Evolutionary conservation across 2,888 invertebrate genomes (phyloP).

Genomic region (Pyrocoelia pectoralis): DNA sequence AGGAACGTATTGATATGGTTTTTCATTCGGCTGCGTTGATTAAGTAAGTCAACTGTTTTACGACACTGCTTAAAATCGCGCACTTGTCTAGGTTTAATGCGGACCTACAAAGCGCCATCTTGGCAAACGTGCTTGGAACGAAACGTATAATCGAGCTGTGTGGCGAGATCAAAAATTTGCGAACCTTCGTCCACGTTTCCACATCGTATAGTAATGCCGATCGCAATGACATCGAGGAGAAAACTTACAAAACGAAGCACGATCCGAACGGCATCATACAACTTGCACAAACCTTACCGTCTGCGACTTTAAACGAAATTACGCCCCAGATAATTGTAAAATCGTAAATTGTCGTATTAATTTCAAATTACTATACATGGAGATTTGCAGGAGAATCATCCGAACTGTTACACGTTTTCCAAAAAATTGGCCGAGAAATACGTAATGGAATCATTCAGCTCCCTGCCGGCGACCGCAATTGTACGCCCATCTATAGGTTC

Average conservation of each 20-base stretch:
- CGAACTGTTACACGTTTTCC: constrained; percentile 92
- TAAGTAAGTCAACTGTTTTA: no score
- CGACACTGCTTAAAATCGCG: no score
- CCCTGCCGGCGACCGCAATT: neutral
- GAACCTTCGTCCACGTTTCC: constrained; percentile 83
- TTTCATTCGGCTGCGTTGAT: no score
- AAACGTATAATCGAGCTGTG: constrained; percentile 80
- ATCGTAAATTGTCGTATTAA: neutral
- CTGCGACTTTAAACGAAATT: no score
- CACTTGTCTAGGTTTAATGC: neutral
- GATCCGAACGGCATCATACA: constrained; percentile 66
- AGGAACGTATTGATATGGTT: no score
- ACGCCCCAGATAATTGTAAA: no score
- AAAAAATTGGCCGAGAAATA: constrained; percentile 88
- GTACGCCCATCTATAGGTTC: no score
- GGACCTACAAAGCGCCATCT: neutral
- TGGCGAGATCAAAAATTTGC: constrained; percentile 70
- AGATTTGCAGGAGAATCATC: constrained; percentile 64
- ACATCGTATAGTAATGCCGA: constrained; percentile 94
- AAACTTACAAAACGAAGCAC: constrained; percentile 72
- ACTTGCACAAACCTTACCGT: constrained; percentile 62
- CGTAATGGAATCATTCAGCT: constrained; percentile 58
- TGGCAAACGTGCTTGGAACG: constrained; percentile 76
- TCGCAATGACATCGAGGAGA: constrained; percentile 75
- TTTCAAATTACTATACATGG: neutral